A percentile compares a stretch with the other conserved stretches of the same genome.
Conservation (phyloP, 2,113 vertebrate genomes). For the Arvicanthis niloticus region DNA sequence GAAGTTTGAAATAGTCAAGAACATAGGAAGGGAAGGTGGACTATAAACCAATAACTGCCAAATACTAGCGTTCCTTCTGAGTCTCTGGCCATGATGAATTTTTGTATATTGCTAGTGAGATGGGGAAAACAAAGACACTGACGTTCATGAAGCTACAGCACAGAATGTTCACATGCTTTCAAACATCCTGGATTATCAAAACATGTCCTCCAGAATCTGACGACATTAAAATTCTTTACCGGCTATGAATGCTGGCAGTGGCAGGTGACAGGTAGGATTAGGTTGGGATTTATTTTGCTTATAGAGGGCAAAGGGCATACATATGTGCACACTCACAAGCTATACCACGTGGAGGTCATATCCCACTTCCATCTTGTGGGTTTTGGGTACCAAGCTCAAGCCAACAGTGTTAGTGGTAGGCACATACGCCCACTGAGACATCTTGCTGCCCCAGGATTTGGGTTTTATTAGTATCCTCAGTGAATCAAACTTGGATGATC, state of each 20-base stretch:
- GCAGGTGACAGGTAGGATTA: neutral
- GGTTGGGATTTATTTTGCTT: neutral
- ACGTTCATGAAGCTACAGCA: neutral
- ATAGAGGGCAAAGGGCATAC: neutral
- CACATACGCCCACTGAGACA: neutral
- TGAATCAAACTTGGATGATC: slow-evolving; percentile 33
- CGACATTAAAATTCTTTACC: neutral
- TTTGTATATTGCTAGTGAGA: neutral
- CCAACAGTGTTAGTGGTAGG: neutral
- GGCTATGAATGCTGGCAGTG: neutral
- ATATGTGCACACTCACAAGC: neutral
- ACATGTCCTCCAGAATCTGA: neutral
- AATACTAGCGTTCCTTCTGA: neutral
- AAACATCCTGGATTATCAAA: neutral
- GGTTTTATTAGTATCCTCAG: neutral
- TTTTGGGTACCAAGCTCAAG: neutral
- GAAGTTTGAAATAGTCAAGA: neutral
- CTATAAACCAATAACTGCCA: neutral
- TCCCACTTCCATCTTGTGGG: neutral
- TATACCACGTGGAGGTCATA: neutral
- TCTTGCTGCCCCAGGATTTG: neutral
- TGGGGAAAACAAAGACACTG: neutral
- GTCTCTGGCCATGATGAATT: neutral
- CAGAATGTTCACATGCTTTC: neutral
- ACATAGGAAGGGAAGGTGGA: neutral